Percentiles rank a stretch among this genome's conserved stretches.
phyloP scores from a whole-genome alignment of 2,888 invertebrate genomes.

The Drosophila barbarae region DNA sequence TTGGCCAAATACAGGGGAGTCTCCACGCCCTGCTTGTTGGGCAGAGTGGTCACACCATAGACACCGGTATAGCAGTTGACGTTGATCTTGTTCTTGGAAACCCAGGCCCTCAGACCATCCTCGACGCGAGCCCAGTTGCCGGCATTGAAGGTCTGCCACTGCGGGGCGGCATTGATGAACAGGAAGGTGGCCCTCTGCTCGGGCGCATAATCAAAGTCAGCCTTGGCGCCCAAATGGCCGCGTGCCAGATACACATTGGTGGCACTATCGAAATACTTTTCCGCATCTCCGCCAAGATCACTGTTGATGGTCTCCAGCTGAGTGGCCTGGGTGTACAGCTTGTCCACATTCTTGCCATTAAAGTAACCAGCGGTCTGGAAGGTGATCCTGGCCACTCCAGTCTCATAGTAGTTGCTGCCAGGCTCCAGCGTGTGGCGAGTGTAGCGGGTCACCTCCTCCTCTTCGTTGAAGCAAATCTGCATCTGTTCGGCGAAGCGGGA shows the following conservation, averaged over 20 bases:
- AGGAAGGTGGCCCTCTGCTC: slow-evolving; percentile 82
- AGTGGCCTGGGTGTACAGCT: slow-evolving; percentile 75
- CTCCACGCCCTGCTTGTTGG: slow-evolving; percentile 78
- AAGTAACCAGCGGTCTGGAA: slow-evolving; percentile 78
- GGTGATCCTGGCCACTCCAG: slow-evolving; percentile 76
- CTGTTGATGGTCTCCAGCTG: slow-evolving; percentile 77
- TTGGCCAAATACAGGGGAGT: slow-evolving; percentile 78
- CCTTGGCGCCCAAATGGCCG: slow-evolving; percentile 82
- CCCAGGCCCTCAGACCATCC: slow-evolving; percentile 78
- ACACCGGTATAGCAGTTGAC: slow-evolving; percentile 82
- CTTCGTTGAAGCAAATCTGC: slow-evolving; percentile 79
- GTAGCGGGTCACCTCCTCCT: slow-evolving; percentile 78
- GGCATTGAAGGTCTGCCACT: slow-evolving; percentile 83
- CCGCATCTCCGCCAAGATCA: slow-evolving; percentile 73
- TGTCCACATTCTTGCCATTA: slow-evolving; percentile 75
- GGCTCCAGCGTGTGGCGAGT: slow-evolving; percentile 77
- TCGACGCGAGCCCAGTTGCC: slow-evolving; percentile 83
- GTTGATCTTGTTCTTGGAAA: slow-evolving; percentile 69
- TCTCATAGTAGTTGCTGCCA: slow-evolving; percentile 79
- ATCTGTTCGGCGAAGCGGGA: slow-evolving; percentile 77
- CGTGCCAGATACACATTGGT: slow-evolving; percentile 77
- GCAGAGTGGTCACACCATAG: slow-evolving; percentile 81
- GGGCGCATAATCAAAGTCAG: slow-evolving; percentile 81
- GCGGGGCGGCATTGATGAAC: slow-evolving; percentile 82
- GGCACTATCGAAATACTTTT: slow-evolving; percentile 62